Conservation (phyloP, 2,113 vertebrate species). For the Potamarius usumacintae region DNA sequence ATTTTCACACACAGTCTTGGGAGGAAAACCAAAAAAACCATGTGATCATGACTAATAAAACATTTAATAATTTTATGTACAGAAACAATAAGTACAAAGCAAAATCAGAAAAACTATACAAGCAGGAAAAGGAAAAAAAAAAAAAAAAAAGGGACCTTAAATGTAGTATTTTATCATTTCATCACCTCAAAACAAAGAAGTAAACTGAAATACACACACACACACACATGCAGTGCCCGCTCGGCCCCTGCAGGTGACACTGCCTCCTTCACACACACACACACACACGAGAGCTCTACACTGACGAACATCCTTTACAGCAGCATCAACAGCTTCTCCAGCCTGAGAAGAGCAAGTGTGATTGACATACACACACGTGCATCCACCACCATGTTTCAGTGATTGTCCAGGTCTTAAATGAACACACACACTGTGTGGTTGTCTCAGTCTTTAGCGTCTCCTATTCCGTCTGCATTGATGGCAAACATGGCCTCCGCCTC, state of each 20-base stretch:
- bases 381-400: background rate
- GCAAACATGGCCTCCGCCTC: constrained; percentile 91
- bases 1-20: background rate
- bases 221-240: too few species aligned
- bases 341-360: background rate
- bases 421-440: background rate
- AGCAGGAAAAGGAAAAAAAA: too few species aligned
- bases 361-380: background rate
- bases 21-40: background rate
- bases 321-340: background rate
- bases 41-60: background rate
- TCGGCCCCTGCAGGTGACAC: background rate
- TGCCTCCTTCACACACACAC: rapidly evolving
- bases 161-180: background rate
- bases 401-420: background rate
- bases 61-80: constrained; percentile 50
- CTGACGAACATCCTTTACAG: background rate
- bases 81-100: constrained; percentile 29
- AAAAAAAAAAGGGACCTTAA: constrained; percentile 1
- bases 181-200: constrained; percentile 3
- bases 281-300: background rate
- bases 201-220: background rate
- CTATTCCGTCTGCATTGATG: constrained; percentile 85
- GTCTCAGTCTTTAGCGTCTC: constrained; percentile 85
- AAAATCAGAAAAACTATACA: constrained; percentile 6